Base-by-base conservation (phyloP, 2,797 vertebrate species). In the Anabas testudineus region DNA sequence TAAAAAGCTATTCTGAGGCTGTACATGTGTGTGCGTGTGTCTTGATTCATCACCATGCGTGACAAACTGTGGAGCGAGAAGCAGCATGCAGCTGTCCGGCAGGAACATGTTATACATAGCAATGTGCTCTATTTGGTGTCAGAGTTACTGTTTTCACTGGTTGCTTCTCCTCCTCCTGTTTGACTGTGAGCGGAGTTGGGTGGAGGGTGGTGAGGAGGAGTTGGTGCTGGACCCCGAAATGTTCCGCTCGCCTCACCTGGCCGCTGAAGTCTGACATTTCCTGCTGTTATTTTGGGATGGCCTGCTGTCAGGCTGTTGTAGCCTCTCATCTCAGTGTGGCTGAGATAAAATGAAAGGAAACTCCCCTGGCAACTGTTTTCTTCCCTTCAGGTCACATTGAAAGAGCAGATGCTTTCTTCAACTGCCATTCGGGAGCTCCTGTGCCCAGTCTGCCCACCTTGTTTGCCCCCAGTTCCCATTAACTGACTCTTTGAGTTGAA, bases 181-280 rank as follows among this genome's bases (percentile, higher is more conserved):
- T 63, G 49, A 14, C 48, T 52, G 39, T 12, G 4, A 46, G 79
- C 68, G 34, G 66, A 24, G 19, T 7, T 51, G 39, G 32, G 55
- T 13, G 42, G 22, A 3, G n/a, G 49, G 10, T 21, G n/a, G 10
- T 34, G 32, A 39, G 48, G 41, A 43, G 32, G 5, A 42, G 53
- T 16, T 32, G 63, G 28, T 22, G 67, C 41, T n/a, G 46, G 62
- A 59, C 54, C 54, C 52, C 52, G 55, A 57, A 60, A 13, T 52
- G 51, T 37, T 52, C 51, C 10, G 55, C 76, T 86, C 75, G 78
- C 86, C 76, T 84, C 67, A 32, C 51, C 60, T 62, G 85, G 65
- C 82, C 82, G 74, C 71, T 80, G 79, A 81, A 71, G 43, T 74
- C 74, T 88, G 89, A 84, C 88, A 85, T 88, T 86, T 87, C 77